These are phyloP conservation scores for Drosophila antonietae DNA, from an alignment of 2,888 invertebrate species.

Conservation along the genomic window DNA sequence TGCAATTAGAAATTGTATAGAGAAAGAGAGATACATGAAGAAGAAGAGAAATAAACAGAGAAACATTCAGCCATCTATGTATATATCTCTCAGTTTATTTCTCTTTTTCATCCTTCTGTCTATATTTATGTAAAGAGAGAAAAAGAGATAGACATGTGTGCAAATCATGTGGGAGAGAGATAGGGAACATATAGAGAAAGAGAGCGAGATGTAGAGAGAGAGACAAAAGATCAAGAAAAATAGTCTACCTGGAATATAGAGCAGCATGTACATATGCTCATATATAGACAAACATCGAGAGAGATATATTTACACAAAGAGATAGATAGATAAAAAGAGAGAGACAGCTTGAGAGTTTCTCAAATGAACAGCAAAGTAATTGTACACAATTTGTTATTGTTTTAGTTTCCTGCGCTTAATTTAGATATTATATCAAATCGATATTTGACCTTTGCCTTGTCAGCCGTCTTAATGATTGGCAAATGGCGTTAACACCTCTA, in stretches of 20 bases:
- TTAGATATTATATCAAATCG: constrained; percentile 26
- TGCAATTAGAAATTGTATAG: too few species aligned
- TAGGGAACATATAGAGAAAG: too few species aligned
- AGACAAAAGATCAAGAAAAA: background rate
- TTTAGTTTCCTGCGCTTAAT: constrained; percentile 5
- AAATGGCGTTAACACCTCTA: constrained; percentile 27
- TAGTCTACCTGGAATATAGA: background rate
- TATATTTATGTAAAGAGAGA: background rate
- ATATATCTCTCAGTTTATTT: too few species aligned
- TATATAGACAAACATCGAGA: background rate
- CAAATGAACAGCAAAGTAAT: constrained; percentile 5
- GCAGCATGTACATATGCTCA: background rate
- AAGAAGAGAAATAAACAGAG: too few species aligned
- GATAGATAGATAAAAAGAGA: background rate
- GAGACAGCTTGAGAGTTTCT: background rate
- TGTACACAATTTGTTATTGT: constrained; percentile 24
- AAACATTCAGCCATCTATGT: too few species aligned
- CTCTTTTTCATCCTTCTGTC: too few species aligned
- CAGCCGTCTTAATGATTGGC: constrained; percentile 26
- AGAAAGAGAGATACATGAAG: background rate
- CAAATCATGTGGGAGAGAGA: too few species aligned
- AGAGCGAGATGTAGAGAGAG: too few species aligned
- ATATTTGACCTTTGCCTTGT: constrained; percentile 50
- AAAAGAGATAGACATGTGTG: background rate
- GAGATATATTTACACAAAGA: too few species aligned